Conservation (phyloP, 2,888 invertebrate genomes). For the Orchesella flavescens region DNA sequence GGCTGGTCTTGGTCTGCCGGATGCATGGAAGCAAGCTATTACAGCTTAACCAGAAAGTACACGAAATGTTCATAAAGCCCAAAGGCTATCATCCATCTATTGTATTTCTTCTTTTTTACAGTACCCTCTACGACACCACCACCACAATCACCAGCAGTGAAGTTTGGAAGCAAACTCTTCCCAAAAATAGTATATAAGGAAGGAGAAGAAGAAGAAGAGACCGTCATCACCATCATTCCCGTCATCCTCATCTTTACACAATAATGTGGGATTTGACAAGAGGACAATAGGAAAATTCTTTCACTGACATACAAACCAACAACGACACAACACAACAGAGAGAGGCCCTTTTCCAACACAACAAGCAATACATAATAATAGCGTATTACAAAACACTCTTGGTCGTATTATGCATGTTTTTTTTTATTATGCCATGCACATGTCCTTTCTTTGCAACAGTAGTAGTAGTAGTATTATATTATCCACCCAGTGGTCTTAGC, state of each 20-base stretch:
- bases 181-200: background rate
- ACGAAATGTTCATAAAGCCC: slow-evolving; percentile 35
- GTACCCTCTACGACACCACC: background rate
- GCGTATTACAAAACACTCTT: slow-evolving; percentile 17
- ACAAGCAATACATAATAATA: slow-evolving; percentile 43
- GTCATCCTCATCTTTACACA: slow-evolving; percentile 32
- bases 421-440: slow-evolving; percentile 12
- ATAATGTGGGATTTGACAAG: slow-evolving; percentile 39
- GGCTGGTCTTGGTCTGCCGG: background rate
- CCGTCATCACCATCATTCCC: slow-evolving; percentile 10
- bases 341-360: slow-evolving; percentile 33
- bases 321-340: no score
- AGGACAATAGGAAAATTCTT: slow-evolving; percentile 45
- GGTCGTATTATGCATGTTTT: slow-evolving; percentile 11
- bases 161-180: background rate
- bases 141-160: background rate
- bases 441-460: slow-evolving; percentile 18
- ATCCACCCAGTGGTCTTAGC: background rate
- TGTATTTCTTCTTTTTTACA: slow-evolving; percentile 6
- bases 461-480: no score
- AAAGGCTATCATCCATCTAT: slow-evolving; percentile 32
- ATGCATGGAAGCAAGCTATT: background rate
- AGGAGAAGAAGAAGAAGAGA: no score
- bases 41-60: slow-evolving; percentile 17
- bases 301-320: slow-evolving; percentile 41